These are phyloP conservation scores for Patagioenas fasciata DNA, from an alignment of 2,113 vertebrate genomes.

Conservation along the genomic window DNA sequence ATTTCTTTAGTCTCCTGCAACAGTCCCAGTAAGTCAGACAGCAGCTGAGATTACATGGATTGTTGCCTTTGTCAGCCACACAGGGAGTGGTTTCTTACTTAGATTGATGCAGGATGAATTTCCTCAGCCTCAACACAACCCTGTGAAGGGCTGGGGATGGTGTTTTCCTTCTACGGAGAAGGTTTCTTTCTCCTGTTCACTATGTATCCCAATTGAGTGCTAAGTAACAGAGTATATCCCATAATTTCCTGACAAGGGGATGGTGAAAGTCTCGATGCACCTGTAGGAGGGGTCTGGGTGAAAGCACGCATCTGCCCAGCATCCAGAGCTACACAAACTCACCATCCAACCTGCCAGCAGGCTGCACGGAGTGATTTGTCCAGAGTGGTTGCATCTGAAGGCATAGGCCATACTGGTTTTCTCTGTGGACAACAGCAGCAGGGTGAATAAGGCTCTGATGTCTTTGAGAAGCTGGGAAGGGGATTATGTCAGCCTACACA, in stretches of 20 bases:
- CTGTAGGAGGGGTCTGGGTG: not conserved
- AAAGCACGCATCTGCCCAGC: not conserved
- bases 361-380: not conserved
- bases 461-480: not conserved
- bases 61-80: rapidly evolving
- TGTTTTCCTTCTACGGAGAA: not conserved
- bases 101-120: not conserved
- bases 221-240: not conserved
- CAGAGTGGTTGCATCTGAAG: not conserved
- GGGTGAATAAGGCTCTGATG: not conserved
- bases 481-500: not conserved
- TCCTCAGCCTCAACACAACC: rapidly evolving
- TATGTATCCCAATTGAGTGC: not conserved
- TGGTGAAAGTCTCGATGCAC: not conserved
- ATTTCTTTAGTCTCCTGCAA: not conserved
- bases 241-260: not conserved
- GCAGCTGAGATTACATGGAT: not conserved
- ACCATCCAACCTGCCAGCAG: not conserved
- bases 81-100: not conserved
- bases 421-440: not conserved
- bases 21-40: not conserved
- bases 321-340: not conserved
- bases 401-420: not conserved
- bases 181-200: not conserved
- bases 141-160: rapidly evolving